phyloP scores from a whole-genome alignment of 1,140 invertebrate species.

The Probaryconus sp. region DNA sequence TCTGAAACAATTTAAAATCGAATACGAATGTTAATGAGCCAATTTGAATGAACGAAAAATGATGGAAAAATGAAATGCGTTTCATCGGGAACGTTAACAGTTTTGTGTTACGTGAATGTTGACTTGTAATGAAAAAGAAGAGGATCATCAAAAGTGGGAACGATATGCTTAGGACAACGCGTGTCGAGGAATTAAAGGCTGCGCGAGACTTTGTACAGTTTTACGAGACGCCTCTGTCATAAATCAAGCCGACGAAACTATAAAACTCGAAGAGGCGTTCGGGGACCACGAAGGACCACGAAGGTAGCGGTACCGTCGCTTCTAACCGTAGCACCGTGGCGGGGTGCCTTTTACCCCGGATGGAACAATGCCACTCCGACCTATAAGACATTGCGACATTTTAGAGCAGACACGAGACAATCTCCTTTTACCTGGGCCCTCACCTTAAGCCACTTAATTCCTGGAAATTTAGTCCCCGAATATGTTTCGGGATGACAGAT shows the following conservation, averaged over 20 bases:
- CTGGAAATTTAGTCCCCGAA: constrained; percentile 29
- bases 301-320: constrained; percentile 34
- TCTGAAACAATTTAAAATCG: too few relatives aligned
- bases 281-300: constrained; percentile 30
- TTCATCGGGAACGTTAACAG: constrained; percentile 1
- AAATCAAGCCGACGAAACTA: constrained; percentile 70
- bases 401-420: constrained; percentile 59
- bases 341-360: constrained; percentile 36
- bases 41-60: constrained; percentile 19
- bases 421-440: constrained; percentile 47
- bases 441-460: constrained; percentile 40
- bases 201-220: constrained; percentile 49
- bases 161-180: constrained; percentile 47
- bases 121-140: constrained; percentile 31
- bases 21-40: constrained; percentile 21
- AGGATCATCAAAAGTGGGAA: constrained; percentile 5
- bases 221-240: constrained; percentile 59
- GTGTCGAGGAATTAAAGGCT: constrained; percentile 42
- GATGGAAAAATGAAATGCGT: constrained; percentile 19
- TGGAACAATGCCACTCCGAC: constrained; percentile 51
- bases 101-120: too few relatives aligned
- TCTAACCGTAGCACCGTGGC: constrained; percentile 62
- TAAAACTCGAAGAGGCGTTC: constrained; percentile 62
- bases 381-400: constrained; percentile 74
- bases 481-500: constrained; percentile 44